Percentiles rank a stretch among this genome's conserved stretches.
Evolutionary conservation across 2,113 vertebrate species (phyloP).

Genomic region (Seriola rivoliana): DNA sequence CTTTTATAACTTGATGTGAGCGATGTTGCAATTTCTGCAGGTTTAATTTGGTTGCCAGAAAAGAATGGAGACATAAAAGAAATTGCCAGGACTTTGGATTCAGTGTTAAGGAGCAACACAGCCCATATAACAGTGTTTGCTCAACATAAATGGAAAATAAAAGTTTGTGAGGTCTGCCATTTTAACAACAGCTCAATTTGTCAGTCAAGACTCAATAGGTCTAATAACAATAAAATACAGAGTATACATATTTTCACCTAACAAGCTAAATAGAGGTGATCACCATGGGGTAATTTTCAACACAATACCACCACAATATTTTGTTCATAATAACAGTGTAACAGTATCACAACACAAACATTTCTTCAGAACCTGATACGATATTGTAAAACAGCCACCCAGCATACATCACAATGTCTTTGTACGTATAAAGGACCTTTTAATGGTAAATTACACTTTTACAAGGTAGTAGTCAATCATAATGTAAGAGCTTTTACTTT

Average conservation of each 20-base stretch:
- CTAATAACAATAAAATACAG: too few species aligned
- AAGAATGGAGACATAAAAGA: background rate
- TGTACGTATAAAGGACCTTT: too few species aligned
- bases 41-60: conserved; percentile 19
- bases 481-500: background rate
- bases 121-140: background rate
- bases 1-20: conserved; percentile 18
- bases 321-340: background rate
- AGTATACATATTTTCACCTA: too few species aligned
- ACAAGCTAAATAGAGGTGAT: background rate
- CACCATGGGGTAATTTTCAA: background rate
- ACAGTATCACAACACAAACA: background rate
- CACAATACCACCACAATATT: background rate
- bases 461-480: background rate
- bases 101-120: background rate
- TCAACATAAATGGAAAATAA: background rate
- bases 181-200: too few species aligned
- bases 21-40: background rate
- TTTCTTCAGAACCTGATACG: background rate
- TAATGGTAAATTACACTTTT: background rate
- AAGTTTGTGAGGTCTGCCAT: background rate
- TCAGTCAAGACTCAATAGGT: too few species aligned
- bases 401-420: background rate
- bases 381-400: background rate
- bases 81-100: background rate